A percentile compares a stretch with the other conserved stretches of the same genome.
phyloP scores from a whole-genome alignment of 2,113 vertebrate genomes.

The Phrynocephalus versicolor region DNA sequence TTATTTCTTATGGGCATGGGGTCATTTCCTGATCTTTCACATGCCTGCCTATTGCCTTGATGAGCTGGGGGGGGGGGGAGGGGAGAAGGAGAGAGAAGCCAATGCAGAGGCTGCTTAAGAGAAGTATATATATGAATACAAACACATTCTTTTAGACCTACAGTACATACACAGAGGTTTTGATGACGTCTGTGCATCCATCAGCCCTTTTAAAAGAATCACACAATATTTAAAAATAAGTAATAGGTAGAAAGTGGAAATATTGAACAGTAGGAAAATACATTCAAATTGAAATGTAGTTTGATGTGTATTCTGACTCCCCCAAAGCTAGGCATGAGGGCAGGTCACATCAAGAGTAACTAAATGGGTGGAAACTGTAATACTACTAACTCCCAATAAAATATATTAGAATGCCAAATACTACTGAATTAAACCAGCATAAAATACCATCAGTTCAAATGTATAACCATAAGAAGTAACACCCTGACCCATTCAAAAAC shows the following conservation, averaged over 20 bases:
- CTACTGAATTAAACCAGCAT: too few species aligned
- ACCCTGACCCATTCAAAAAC: too few species aligned
- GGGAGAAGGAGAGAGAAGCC: neutral
- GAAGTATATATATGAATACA: neutral
- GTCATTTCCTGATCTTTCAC: conserved; percentile 10
- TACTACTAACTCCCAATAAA: too few species aligned
- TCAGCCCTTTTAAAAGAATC: neutral
- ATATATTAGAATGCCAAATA: too few species aligned
- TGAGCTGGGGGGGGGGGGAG: neutral
- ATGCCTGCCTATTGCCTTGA: neutral
- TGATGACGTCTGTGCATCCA: neutral
- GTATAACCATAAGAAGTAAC: too few species aligned
- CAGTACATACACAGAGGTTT: neutral
- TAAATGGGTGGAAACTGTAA: too few species aligned
- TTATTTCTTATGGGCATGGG: conserved; percentile 27
- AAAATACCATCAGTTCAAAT: too few species aligned
- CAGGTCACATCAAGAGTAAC: too few species aligned
- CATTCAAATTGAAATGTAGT: too few species aligned
- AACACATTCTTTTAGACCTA: neutral
- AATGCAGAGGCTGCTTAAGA: neutral
- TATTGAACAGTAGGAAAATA: neutral
- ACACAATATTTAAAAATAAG: neutral
- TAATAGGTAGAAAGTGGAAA: neutral
- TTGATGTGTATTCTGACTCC: too few species aligned
- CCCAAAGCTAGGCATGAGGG: too few species aligned